Evolutionary conservation across 2,888 invertebrate species (phyloP).

Genomic region (Cryptophagus acutangulus): DNA sequence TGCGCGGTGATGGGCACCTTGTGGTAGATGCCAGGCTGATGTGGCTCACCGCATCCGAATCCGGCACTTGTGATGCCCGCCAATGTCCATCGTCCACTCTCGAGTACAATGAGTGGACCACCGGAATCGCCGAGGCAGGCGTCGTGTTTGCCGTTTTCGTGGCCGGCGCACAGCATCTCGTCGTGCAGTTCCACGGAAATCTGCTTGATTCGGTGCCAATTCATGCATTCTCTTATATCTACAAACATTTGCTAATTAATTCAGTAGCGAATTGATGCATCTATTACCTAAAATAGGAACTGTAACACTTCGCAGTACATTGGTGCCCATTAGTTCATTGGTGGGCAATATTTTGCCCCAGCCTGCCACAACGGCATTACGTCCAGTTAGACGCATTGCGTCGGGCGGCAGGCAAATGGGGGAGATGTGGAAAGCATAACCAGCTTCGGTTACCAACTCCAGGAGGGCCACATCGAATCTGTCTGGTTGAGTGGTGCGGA

Average conservation of each 20-base stretch:
- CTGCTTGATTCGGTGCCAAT: conserved; percentile 76
- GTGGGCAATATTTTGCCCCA: conserved; percentile 79
- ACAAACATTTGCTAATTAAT: too few species aligned
- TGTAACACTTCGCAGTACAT: conserved; percentile 71
- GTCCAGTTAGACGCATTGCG: conserved; percentile 49
- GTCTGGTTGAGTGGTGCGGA: conserved; percentile 77
- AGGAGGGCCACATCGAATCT: conserved; percentile 74
- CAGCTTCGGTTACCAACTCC: conserved; percentile 63
- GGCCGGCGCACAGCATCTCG: conserved; percentile 83
- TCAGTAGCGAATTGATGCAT: too few species aligned
- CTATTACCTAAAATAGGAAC: conserved; percentile 78
- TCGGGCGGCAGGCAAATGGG: conserved; percentile 71
- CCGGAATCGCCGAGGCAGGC: conserved; percentile 81
- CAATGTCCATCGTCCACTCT: conserved; percentile 66
- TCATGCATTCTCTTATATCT: conserved; percentile 69
- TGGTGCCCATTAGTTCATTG: conserved; percentile 72
- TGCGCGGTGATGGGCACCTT: conserved; percentile 65
- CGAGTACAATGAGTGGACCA: conserved; percentile 67
- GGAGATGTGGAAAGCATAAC: conserved; percentile 56
- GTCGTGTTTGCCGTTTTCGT: conserved; percentile 75
- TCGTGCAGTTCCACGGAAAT: conserved; percentile 70
- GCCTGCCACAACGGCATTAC: conserved; percentile 67
- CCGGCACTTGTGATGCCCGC: conserved; percentile 82
- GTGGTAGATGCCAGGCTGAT: conserved; percentile 84
- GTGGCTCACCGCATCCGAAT: conserved; percentile 79